A percentile compares a stretch with the other conserved stretches of the same genome.
Evolutionary conservation across 2,888 invertebrate genomes (phyloP).

Genomic region (Dendrolimus pini): DNA sequence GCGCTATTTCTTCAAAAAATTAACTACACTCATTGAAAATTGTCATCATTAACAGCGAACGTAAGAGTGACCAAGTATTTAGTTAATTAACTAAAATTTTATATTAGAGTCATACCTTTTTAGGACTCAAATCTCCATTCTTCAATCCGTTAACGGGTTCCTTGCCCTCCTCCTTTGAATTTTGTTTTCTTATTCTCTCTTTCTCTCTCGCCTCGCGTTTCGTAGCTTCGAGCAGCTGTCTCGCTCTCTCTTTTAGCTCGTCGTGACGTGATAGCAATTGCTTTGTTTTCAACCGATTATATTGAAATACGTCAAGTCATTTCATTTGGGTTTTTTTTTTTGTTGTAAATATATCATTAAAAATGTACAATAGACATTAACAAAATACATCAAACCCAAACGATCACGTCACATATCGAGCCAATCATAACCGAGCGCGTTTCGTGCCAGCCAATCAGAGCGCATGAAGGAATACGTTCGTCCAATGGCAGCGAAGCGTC

Average conservation of each 20-base stretch:
- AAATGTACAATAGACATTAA: neutral
- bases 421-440: slow-evolving; percentile 18
- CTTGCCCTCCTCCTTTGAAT: slow-evolving; percentile 76
- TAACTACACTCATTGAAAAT: too few species aligned
- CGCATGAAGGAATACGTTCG: slow-evolving; percentile 4
- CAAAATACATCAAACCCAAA: neutral
- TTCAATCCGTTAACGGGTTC: slow-evolving; percentile 59
- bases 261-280: slow-evolving; percentile 87
- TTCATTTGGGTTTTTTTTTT: too few species aligned
- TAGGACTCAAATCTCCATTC: slow-evolving; percentile 57
- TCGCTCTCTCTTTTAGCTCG: slow-evolving; percentile 89
- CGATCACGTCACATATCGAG: slow-evolving; percentile 8
- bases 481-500: slow-evolving; percentile 25
- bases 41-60: neutral
- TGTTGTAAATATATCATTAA: neutral
- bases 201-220: slow-evolving; percentile 79
- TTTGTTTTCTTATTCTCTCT: slow-evolving; percentile 46
- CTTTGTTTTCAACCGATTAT: slow-evolving; percentile 62
- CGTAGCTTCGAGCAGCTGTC: slow-evolving; percentile 88
- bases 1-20: too few species aligned
- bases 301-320: too few species aligned
- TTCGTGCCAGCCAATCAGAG: slow-evolving; percentile 14
- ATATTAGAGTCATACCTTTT: slow-evolving; percentile 41
- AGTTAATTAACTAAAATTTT: too few species aligned
- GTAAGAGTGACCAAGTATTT: neutral